phyloP scores from a whole-genome alignment of 1,140 invertebrate species.

The Colletes gigas region DNA sequence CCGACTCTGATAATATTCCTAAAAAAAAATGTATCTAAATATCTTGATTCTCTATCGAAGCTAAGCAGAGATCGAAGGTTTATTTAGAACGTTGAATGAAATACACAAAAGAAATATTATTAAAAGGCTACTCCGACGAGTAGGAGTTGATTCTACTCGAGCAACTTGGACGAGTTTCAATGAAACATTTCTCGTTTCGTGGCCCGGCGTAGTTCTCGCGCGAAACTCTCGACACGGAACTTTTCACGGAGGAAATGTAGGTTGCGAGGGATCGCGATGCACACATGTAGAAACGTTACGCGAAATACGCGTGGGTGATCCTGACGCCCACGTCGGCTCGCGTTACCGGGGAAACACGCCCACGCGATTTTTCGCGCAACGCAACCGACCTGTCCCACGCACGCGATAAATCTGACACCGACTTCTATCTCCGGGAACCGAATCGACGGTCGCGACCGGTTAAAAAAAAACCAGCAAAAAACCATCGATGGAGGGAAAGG shows the following conservation, averaged over 20 bases:
- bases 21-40: too few species aligned
- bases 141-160: not conserved
- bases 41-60: too few species aligned
- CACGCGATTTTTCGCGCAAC: conserved; percentile 19
- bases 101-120: too few species aligned
- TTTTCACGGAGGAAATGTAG: not conserved
- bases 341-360: conserved; percentile 29
- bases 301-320: not conserved
- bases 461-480: not conserved
- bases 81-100: too few species aligned
- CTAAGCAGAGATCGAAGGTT: too few species aligned
- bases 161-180: not conserved
- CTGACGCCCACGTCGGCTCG: not conserved
- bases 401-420: conserved; percentile 19
- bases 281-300: too few species aligned
- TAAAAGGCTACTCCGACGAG: too few species aligned
- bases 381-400: conserved; percentile 1
- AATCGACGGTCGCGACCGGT: too few species aligned
- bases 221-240: not conserved
- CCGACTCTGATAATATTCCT: too few species aligned
- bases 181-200: not conserved
- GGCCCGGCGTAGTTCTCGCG: not conserved
- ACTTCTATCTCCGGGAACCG: not conserved
- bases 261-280: not conserved
- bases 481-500: too few species aligned